A percentile compares a stretch with the other conserved stretches of the same genome.
These are phyloP conservation scores for Phyllostomus hastatus DNA, from an alignment of 2,113 vertebrate species.

Conservation along the genomic window DNA sequence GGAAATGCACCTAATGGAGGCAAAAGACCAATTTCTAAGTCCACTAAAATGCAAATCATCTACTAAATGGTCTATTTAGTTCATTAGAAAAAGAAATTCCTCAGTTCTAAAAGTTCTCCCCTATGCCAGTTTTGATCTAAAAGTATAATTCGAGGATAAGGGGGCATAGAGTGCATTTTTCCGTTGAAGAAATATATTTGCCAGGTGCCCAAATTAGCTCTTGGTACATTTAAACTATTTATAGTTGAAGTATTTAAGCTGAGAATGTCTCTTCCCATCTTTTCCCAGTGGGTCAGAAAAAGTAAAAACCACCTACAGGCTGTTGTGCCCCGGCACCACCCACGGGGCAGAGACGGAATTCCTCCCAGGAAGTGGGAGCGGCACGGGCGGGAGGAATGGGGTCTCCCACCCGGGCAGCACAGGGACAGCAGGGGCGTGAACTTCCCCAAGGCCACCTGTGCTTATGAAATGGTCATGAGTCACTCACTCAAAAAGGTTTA, in stretches of 20 bases:
- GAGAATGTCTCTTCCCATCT: conserved; percentile 22
- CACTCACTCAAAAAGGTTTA: neutral
- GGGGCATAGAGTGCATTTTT: conserved; percentile 10
- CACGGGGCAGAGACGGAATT: neutral
- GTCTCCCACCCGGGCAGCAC: neutral
- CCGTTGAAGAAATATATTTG: conserved; percentile 38
- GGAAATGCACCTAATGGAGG: neutral
- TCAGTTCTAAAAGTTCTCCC: neutral
- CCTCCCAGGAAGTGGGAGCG: neutral
- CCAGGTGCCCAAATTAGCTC: conserved; percentile 43
- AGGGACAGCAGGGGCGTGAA: neutral
- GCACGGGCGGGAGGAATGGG: neutral
- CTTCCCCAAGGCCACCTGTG: neutral
- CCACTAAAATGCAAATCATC: neutral
- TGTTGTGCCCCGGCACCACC: neutral
- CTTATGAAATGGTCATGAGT: neutral
- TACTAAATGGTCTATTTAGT: neutral
- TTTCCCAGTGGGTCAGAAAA: conserved; percentile 47
- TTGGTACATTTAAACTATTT: conserved; percentile 15
- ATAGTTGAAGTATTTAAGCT: conserved; percentile 12
- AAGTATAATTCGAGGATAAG: neutral
- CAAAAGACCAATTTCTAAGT: neutral
- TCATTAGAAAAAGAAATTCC: neutral
- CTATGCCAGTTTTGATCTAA: neutral
- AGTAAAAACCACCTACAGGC: neutral